phyloP scores from a whole-genome alignment of 2,888 invertebrate genomes.

The Cataglyphis rosenhaueri region DNA sequence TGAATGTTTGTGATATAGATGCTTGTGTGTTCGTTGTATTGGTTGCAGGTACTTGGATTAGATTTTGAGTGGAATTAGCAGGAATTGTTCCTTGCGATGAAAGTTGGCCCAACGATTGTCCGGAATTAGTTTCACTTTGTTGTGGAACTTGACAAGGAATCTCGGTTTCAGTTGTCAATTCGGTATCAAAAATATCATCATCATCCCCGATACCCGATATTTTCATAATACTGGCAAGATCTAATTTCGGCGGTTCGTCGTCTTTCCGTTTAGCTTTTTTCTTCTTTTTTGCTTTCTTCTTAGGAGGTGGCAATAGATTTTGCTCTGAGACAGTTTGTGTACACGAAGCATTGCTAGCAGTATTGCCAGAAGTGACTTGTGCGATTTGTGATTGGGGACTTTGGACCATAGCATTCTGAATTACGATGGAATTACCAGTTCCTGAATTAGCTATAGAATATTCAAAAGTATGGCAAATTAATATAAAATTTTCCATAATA shows the following conservation, averaged over 20 bases:
- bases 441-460: constrained; percentile 79
- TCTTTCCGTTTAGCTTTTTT: constrained; percentile 87
- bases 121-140: constrained; percentile 71
- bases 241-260: constrained; percentile 87
- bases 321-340: constrained; percentile 82
- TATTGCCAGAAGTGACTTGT: constrained; percentile 77
- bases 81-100: constrained; percentile 66
- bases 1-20: constrained; percentile 73
- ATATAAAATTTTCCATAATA: not conserved
- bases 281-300: constrained; percentile 87
- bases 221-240: constrained; percentile 91
- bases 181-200: constrained; percentile 87
- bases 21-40: constrained; percentile 79
- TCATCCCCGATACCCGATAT: constrained; percentile 91
- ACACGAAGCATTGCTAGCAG: constrained; percentile 75
- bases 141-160: constrained; percentile 71
- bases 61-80: constrained; percentile 71
- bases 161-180: constrained; percentile 79
- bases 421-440: constrained; percentile 82
- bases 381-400: constrained; percentile 83
- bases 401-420: constrained; percentile 84
- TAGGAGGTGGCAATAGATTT: constrained; percentile 85
- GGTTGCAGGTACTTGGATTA: constrained; percentile 79
- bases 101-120: constrained; percentile 72
- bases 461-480: constrained; percentile 31